Base-by-base conservation (phyloP, 2,113 vertebrate species). In the Eubucco bourcierii region DNA sequence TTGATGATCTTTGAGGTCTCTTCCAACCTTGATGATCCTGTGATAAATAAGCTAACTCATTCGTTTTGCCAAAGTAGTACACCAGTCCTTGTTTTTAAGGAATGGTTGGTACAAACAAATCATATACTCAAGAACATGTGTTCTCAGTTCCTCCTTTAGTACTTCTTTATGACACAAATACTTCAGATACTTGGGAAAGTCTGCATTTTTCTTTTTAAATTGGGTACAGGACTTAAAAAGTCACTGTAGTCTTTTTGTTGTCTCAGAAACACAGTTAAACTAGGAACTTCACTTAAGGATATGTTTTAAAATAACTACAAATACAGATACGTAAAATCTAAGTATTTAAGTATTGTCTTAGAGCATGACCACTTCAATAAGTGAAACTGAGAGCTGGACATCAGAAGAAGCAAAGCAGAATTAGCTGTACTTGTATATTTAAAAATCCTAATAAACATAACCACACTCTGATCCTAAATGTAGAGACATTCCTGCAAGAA, bases 401-500 rank as follows among this genome's bases (percentile, higher is more conserved):
- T 53, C 63, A 78, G 19, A 10, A 86, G 39, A 68, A 37, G 50
- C 15, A 67, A 15, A 81, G 44, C 12, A 12, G 17, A 68, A 6
- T 63, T 52, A 41, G 5, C 76, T 44, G 10, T n/a, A 76, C 8
- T 31, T n/a, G 2, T 4, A 6, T 37, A 56, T 65, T 88, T 65
- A 61, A 70, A 93, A 91, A 60, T 16, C 4, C 34, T 18, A 23
- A 71, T n/a, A 80, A 65, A 53, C 6, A 33, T 1, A 61, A 8
- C 46, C 33, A 71, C 0, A 0, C 46, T 67, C 6, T 77, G 76
- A 80, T n/a, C 8, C 25, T 41, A 82, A 47, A 11, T 14, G 6
- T 71, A 59, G 52, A 77, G 9, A 18, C 9, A 59, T 52, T 46
- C 7, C 23, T 46, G 27, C 19, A 76, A 61, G n/a, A 46, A 74